Percentiles rank a stretch among this genome's conserved stretches.
phyloP scores from a whole-genome alignment of 1,140 invertebrate genomes.

The Chionoecetes opilio region DNA sequence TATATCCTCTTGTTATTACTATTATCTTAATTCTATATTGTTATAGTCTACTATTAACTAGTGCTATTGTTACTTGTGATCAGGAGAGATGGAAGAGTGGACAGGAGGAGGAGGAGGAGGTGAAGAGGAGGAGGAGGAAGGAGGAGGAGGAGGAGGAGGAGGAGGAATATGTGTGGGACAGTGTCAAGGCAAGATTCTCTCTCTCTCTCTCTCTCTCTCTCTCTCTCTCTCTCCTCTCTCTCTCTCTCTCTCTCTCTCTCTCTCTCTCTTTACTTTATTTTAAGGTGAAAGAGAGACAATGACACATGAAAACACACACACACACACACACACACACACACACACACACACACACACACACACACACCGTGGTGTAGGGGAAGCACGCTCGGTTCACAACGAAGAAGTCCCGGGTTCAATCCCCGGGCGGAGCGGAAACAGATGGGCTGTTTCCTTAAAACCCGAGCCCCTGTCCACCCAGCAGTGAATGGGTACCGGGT shows the following conservation, averaged over 20 bases:
- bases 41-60: too few species aligned
- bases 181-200: background rate
- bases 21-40: background rate
- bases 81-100: too few species aligned
- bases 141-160: background rate
- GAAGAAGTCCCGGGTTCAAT: too few species aligned
- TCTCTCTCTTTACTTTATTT: background rate
- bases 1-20: background rate
- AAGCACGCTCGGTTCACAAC: too few species aligned
- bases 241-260: conserved; percentile 32
- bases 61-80: too few species aligned
- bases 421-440: too few species aligned
- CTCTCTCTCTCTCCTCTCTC: conserved; percentile 41
- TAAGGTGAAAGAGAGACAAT: background rate
- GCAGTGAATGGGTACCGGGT: too few species aligned
- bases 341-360: background rate
- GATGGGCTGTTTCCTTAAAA: too few species aligned
- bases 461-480: too few species aligned
- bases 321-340: background rate
- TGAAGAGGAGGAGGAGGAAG: background rate
- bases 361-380: too few species aligned
- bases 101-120: too few species aligned
- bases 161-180: background rate
- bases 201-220: conserved; percentile 45
- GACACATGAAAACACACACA: background rate